phyloP scores from a whole-genome alignment of 2,888 invertebrate genomes.

The Polylopha cassiicola region DNA sequence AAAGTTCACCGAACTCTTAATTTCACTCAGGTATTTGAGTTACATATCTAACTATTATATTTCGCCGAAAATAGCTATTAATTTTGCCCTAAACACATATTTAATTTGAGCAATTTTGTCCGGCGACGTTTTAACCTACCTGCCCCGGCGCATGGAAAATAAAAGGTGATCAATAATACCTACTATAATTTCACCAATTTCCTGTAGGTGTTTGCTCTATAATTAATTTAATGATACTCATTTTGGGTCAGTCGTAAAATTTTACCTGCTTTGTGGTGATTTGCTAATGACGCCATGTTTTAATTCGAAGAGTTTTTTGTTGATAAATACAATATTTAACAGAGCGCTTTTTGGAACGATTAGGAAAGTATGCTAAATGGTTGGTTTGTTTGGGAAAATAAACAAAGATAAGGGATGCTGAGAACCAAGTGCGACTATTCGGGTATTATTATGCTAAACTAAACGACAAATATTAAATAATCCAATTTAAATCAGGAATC shows the following conservation, averaged over 20 bases:
- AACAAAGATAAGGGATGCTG: slow-evolving; percentile 36
- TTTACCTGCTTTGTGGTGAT: slow-evolving; percentile 60
- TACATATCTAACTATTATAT: too few relatives aligned
- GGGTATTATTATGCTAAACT: slow-evolving; percentile 57
- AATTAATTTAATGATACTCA: slow-evolving; percentile 70
- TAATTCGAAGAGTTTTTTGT: slow-evolving; percentile 13
- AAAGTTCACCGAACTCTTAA: not conserved
- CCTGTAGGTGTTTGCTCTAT: slow-evolving; percentile 52
- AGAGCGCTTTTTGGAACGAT: slow-evolving; percentile 49
- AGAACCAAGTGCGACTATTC: slow-evolving; percentile 37
- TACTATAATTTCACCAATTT: slow-evolving; percentile 17
- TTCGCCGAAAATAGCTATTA: too few relatives aligned
- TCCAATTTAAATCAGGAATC: too few relatives aligned
- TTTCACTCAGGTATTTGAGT: too few relatives aligned
- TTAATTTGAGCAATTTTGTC: too few relatives aligned
- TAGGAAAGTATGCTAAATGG: slow-evolving; percentile 50
- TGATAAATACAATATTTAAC: slow-evolving; percentile 19
- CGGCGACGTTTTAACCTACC: slow-evolving; percentile 8
- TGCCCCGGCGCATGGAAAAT: slow-evolving; percentile 14
- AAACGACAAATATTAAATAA: slow-evolving; percentile 34
- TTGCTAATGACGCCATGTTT: slow-evolving; percentile 50
- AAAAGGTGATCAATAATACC: slow-evolving; percentile 17
- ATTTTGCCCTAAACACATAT: too few relatives aligned
- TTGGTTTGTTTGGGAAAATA: slow-evolving; percentile 51
- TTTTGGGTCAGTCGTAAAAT: slow-evolving; percentile 54